These are phyloP conservation scores for Octodonta nipae DNA, from an alignment of 2,888 invertebrate genomes.

Conservation along the genomic window DNA sequence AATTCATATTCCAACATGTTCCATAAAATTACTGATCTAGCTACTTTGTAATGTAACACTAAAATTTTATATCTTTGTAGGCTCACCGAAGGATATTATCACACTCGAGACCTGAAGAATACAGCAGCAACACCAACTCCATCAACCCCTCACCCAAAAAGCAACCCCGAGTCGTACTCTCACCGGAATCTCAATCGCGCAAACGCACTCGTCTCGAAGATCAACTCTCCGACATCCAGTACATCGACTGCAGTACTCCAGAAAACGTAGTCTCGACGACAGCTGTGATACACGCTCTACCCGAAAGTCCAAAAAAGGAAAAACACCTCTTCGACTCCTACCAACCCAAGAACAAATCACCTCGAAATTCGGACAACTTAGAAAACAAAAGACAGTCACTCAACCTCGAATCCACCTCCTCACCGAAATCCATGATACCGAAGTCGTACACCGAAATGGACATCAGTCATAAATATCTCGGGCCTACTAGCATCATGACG, in stretches of 20 bases:
- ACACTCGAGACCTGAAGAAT: slow-evolving; percentile 43
- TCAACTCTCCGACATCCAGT: slow-evolving; percentile 64
- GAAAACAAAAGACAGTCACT: slow-evolving; percentile 29
- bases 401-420: slow-evolving; percentile 27
- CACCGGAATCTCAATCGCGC: slow-evolving; percentile 41
- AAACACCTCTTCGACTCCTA: slow-evolving; percentile 21
- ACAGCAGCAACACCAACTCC: slow-evolving; percentile 39
- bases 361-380: slow-evolving; percentile 28
- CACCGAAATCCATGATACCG: slow-evolving; percentile 17
- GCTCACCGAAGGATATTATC: slow-evolving; percentile 37
- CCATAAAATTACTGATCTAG: no score
- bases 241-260: slow-evolving; percentile 67
- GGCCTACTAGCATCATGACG: slow-evolving; percentile 22
- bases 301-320: slow-evolving; percentile 13
- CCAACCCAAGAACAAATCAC: slow-evolving; percentile 33
- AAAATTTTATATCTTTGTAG: slow-evolving; percentile 25
- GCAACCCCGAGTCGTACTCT: slow-evolving; percentile 41
- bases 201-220: slow-evolving; percentile 63
- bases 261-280: slow-evolving; percentile 41
- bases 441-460: slow-evolving; percentile 32
- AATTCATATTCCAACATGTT: no score
- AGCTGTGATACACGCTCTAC: slow-evolving; percentile 28
- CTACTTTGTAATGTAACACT: no score
- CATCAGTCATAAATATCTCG: slow-evolving; percentile 21
- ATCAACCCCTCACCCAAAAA: slow-evolving; percentile 50